Evolutionary conservation across 2,888 invertebrate genomes (phyloP), one percentile per base, ranked within the genome.

Genomic region (Drosophila mimetica): DNA sequence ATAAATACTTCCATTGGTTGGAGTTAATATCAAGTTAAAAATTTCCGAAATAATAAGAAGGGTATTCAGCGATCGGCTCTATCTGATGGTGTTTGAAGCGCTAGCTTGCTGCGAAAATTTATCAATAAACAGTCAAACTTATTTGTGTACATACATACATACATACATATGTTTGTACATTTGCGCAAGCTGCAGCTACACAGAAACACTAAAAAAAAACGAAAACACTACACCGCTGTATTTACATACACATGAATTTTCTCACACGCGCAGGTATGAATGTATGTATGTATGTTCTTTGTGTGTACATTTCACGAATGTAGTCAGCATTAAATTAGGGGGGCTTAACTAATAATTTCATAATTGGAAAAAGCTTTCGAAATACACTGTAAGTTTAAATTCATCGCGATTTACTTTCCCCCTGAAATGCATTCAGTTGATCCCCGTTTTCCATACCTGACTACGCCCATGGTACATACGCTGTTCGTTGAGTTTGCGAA

Each of bases 401-500:
- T 30, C 1, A 25, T 25, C n/a, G 4, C n/a, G 4, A 11, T n/a
- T 5, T 22, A 0, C 1, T 6, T 6, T 6, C 5, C 22, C 22
- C 22, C 22, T 2, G 4, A 39, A 11, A 3, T 4, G 9, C 8
- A 11, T 1, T 9, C 16, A 39, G 5, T n/a, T 13, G 13, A 13
- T 13, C 41, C 44, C 44, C 25, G 4, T 22, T 28, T 25, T 2
- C 22, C n/a, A 9, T 4, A 1, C 4, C 20, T 4, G 14, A 14
- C 44, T 25, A 44, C 44, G 25, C 28, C 44, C 25, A 9, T 44
- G 44, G 60, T 51, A 50, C 57, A 47, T 50, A 41, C 39, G 34
- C 14, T 14, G 18, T 66, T 66, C 66, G 69, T 67, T 67, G 16
- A 66, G 67, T 53, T 60, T 37, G 34, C 34, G 42, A 28, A 41